Base-by-base conservation (phyloP, 2,888 invertebrate species). In the Amiota minor region DNA sequence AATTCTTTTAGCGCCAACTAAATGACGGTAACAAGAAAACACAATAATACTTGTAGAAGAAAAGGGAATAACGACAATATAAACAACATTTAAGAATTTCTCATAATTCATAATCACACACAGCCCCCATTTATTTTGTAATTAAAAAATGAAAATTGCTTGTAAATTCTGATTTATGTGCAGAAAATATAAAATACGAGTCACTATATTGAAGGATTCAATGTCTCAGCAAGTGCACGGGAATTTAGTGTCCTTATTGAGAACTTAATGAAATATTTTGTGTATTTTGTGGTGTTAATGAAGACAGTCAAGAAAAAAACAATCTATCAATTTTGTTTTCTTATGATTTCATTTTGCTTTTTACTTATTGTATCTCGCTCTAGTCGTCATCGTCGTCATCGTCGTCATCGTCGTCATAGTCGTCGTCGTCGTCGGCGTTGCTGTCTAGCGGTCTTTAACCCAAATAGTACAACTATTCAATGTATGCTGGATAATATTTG, bases 111-210 rank as follows among this genome's bases (percentile, higher is more conserved):
- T 18, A 53, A 53, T 9, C 23, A 8, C n/a, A n/a, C 14, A 45
- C 84, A 81, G 81, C 12, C 56, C 75, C 74, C 79, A 82, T 83
- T 84, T 79, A 83, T 77, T 76, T 75, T 72, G 84, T 81, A 83
- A 83, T 83, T 83, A 83, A 77, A 83, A 85, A 85, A 77, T 47
- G 71, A 74, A 76, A 75, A 70, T 73, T 75, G 50, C 74, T 77
- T 77, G 12, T 79, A 78, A 76, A 77, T 76, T 72, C 75, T 79
- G 78, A 85, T 84, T 85, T 84, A 83, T 82, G 72, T 64, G 45
- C 55, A 46, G n/a, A n/a, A n/a, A n/a, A n/a, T n/a, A n/a, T n/a
- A n/a, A n/a, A n/a, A n/a, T n/a, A n/a, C n/a, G n/a, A n/a, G n/a
- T n/a, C n/a, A n/a, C n/a, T 11, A 59, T 59, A 20, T 16, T 35